A percentile compares a stretch with the other conserved stretches of the same genome.
Evolutionary conservation across 2,888 invertebrate genomes (phyloP).

Genomic region (Heliconius ismenius): DNA sequence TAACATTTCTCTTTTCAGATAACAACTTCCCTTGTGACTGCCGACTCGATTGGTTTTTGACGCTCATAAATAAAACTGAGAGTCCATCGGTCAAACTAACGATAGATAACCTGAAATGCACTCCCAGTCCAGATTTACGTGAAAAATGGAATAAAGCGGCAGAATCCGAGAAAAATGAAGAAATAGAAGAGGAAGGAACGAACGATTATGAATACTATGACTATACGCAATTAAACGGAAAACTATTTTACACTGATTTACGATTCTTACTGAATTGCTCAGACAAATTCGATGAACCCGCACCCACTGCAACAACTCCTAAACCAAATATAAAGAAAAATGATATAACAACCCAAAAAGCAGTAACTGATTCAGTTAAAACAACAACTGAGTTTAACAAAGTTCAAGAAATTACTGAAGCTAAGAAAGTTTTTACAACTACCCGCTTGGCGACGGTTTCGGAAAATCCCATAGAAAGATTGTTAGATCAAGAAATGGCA

Average conservation of each 20-base stretch:
- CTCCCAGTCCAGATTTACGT: slow-evolving; percentile 58
- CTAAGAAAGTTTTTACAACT: slow-evolving; percentile 59
- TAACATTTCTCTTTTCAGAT: slow-evolving; percentile 53
- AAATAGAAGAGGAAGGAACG: slow-evolving; percentile 48
- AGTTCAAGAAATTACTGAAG: slow-evolving; percentile 36
- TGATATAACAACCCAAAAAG: slow-evolving; percentile 33
- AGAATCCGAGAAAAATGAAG: slow-evolving; percentile 46
- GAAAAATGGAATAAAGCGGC: slow-evolving; percentile 60
- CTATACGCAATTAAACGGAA: slow-evolving; percentile 70
- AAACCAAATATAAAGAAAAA: slow-evolving; percentile 28
- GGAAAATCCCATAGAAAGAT: slow-evolving; percentile 64
- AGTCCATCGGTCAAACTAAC: slow-evolving; percentile 60
- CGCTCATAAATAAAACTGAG: slow-evolving; percentile 65
- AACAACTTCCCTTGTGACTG: slow-evolving; percentile 72
- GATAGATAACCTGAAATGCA: slow-evolving; percentile 70
- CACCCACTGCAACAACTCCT: slow-evolving; percentile 35
- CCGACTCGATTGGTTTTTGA: slow-evolving; percentile 67
- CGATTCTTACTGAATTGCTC: slow-evolving; percentile 67
- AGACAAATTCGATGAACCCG: slow-evolving; percentile 32
- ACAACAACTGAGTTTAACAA: slow-evolving; percentile 15
- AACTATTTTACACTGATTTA: slow-evolving; percentile 69
- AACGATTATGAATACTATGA: slow-evolving; percentile 74
- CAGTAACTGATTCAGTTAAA: slow-evolving; percentile 10
- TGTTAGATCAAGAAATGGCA: slow-evolving; percentile 65
- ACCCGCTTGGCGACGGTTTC: slow-evolving; percentile 71